Conservation (phyloP, 2,888 invertebrate genomes). For the Rhamphomyia laevipes region DNA sequence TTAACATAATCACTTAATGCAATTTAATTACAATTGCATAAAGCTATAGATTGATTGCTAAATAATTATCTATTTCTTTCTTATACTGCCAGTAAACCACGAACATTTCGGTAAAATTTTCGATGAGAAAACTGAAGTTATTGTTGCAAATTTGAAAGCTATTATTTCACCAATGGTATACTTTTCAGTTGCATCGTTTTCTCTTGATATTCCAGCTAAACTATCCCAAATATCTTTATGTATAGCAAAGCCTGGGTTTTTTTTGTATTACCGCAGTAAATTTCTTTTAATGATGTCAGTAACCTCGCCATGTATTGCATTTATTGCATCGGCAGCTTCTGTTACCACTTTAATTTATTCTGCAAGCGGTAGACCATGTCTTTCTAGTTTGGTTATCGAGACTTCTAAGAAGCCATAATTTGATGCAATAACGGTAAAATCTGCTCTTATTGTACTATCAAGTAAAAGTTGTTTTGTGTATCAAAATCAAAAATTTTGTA, state of each 20-base stretch:
- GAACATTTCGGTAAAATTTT: conserved; percentile 2
- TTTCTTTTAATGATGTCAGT: too few relatives aligned
- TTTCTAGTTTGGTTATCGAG: not conserved
- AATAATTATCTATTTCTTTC: too few relatives aligned
- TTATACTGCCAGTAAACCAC: not conserved
- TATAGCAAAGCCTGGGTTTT: not conserved
- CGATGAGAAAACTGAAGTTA: conserved; percentile 3
- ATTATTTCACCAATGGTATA: too few relatives aligned
- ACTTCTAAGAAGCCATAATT: not conserved
- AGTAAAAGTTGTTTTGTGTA: not conserved
- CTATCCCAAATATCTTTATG: not conserved
- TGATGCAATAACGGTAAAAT: not conserved
- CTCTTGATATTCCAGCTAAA: too few relatives aligned
- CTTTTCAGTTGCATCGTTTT: too few relatives aligned
- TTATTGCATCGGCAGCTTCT: too few relatives aligned
- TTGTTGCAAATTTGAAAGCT: conserved; percentile 3
- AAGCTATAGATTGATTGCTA: too few relatives aligned
- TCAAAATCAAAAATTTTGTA: too few relatives aligned
- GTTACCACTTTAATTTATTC: too few relatives aligned
- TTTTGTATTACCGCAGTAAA: not conserved
- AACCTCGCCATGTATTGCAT: too few relatives aligned
- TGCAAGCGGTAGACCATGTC: not conserved
- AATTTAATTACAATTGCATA: too few relatives aligned
- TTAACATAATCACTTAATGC: too few relatives aligned
- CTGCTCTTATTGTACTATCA: not conserved